phyloP scores from a whole-genome alignment of 2,797 vertebrate genomes.

The Notolabrus celidotus region DNA sequence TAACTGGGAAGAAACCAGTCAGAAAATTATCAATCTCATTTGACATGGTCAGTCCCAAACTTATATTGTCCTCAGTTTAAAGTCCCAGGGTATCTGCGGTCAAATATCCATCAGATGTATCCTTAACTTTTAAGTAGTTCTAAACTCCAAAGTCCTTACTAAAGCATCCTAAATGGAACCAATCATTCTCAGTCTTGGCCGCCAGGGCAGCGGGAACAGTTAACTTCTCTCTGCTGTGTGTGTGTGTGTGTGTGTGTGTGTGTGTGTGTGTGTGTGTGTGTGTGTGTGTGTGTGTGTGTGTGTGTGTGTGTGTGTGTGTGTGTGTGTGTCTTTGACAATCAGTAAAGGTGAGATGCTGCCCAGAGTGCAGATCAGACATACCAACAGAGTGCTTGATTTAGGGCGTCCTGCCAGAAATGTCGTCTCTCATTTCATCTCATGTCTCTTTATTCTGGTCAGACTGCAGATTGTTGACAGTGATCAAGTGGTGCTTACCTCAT shows the following conservation, averaged over 20 bases:
- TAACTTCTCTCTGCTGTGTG: slow-evolving; percentile 34
- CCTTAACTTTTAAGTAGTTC: slow-evolving; percentile 19
- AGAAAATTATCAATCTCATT: neutral
- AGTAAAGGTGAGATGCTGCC: slow-evolving; percentile 49
- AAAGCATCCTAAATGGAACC: slow-evolving; percentile 22
- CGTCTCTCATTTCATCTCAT: slow-evolving; percentile 46
- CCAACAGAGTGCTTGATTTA: slow-evolving; percentile 55
- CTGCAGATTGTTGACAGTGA: slow-evolving; percentile 84
- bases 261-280: slow-evolving; percentile 43
- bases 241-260: slow-evolving; percentile 43
- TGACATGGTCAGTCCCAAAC: slow-evolving; percentile 4
- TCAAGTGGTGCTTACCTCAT: slow-evolving; percentile 83
- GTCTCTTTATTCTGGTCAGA: slow-evolving; percentile 72
- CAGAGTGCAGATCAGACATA: slow-evolving; percentile 35
- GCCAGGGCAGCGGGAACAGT: slow-evolving; percentile 19
- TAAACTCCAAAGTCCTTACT: slow-evolving; percentile 16
- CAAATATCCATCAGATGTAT: neutral
- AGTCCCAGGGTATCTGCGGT: neutral
- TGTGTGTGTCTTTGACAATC: slow-evolving; percentile 43
- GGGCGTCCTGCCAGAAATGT: slow-evolving; percentile 54
- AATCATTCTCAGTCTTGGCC: slow-evolving; percentile 28
- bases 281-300: slow-evolving; percentile 47
- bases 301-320: slow-evolving; percentile 40
- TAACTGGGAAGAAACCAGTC: too few species aligned
- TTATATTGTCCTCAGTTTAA: neutral